These are phyloP conservation scores for Siniperca chuatsi DNA, from an alignment of 2,113 vertebrate genomes.

Conservation along the genomic window DNA sequence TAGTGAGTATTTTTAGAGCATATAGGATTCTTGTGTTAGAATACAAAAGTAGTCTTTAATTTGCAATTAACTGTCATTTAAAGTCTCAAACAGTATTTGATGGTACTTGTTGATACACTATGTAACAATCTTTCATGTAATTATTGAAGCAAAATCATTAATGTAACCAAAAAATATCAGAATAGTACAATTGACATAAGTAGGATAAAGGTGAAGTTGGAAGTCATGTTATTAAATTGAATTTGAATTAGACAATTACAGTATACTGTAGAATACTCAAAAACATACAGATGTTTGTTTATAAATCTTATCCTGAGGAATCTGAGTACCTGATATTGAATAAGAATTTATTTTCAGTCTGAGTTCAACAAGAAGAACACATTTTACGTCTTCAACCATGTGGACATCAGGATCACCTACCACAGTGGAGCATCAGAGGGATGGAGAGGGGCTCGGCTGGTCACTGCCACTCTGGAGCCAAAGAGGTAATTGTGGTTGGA, in stretches of 20 bases:
- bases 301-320: not conserved
- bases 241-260: not conserved
- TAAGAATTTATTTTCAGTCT: slow-evolving; percentile 77
- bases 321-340: not conserved
- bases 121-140: not conserved
- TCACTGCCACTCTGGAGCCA: slow-evolving; percentile 95
- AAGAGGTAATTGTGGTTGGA: slow-evolving; percentile 86
- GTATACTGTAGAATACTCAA: not conserved
- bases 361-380: slow-evolving; percentile 95
- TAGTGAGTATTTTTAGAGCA: not conserved
- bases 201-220: not conserved
- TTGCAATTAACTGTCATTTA: not conserved
- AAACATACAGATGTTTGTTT: not conserved
- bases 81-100: not conserved
- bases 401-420: slow-evolving; percentile 95
- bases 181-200: not conserved
- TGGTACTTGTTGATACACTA: not conserved
- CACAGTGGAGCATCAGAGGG: slow-evolving; percentile 88
- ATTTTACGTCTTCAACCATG: slow-evolving; percentile 97
- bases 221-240: not conserved
- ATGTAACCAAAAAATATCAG: not conserved
- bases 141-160: not conserved
- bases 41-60: not conserved
- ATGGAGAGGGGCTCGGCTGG: slow-evolving; percentile 91
- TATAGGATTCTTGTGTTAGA: not conserved